Conservation (phyloP, 2,888 invertebrate species). For the Leistus spinibarbis region DNA sequence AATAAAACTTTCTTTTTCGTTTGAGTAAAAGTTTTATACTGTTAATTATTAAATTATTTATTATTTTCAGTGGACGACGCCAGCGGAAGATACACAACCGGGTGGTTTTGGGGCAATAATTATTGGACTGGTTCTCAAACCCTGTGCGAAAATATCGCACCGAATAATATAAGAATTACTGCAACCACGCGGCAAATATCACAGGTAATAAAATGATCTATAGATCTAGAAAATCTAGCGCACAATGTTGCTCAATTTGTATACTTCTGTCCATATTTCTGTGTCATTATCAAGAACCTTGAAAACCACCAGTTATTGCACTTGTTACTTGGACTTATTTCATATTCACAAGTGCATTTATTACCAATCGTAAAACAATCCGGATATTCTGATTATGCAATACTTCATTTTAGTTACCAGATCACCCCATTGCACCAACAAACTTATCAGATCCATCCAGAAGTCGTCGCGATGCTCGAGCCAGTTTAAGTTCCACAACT, state of each 20-base stretch:
- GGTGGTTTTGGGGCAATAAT: slow-evolving; percentile 83
- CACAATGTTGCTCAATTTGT: background rate
- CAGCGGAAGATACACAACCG: slow-evolving; percentile 76
- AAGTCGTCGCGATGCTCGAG: slow-evolving; percentile 13
- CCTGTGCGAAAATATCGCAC: slow-evolving; percentile 70
- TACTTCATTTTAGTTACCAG: background rate
- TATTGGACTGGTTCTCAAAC: slow-evolving; percentile 80
- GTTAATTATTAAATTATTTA: too few relatives aligned
- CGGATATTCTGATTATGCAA: background rate
- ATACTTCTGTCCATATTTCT: background rate
- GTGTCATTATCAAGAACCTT: background rate
- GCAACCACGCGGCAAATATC: background rate
- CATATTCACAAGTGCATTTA: background rate
- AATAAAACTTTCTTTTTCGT: background rate
- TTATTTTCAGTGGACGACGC: slow-evolving; percentile 73
- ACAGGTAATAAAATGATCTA: background rate
- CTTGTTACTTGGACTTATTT: background rate
- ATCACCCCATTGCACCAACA: background rate
- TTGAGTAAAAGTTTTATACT: background rate
- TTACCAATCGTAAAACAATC: background rate
- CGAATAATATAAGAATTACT: slow-evolving; percentile 45
- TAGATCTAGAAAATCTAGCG: background rate
- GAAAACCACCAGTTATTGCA: background rate
- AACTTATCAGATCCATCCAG: background rate
- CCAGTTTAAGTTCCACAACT: slow-evolving; percentile 26